Percentiles rank a stretch among this genome's conserved stretches.
phyloP scores from a whole-genome alignment of 1,140 invertebrate species.

The Bombus superbus region DNA sequence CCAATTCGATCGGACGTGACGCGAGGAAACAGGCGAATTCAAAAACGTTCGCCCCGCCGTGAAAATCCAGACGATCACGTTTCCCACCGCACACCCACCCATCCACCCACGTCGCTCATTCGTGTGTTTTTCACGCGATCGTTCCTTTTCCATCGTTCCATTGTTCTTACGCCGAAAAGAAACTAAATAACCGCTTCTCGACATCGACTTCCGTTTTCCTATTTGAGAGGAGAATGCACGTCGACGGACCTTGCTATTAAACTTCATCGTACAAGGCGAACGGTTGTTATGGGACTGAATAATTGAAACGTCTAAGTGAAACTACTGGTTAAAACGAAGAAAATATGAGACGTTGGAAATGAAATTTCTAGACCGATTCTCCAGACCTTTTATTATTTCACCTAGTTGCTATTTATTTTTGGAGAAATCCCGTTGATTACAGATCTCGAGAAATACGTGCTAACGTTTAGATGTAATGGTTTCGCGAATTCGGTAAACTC shows the following conservation, averaged over 20 bases:
- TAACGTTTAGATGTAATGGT: too few species aligned
- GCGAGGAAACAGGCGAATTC: background rate
- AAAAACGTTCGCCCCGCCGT: background rate
- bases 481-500: too few species aligned
- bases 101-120: constrained; percentile 10
- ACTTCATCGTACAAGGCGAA: background rate
- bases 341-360: background rate
- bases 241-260: background rate
- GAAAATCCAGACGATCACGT: background rate
- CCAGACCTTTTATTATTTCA: background rate
- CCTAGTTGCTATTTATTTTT: background rate
- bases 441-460: background rate
- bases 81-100: background rate
- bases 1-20: background rate
- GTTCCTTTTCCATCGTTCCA: background rate
- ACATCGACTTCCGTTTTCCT: background rate
- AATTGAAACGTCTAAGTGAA: background rate
- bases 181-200: background rate
- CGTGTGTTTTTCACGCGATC: background rate
- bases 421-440: background rate
- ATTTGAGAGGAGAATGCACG: background rate
- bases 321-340: background rate
- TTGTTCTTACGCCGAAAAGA: background rate
- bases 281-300: background rate
- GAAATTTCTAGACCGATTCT: background rate